A percentile compares a stretch with the other conserved stretches of the same genome.
phyloP scores from a whole-genome alignment of 2,888 invertebrate species.

The Chrysolina oricalcia region DNA sequence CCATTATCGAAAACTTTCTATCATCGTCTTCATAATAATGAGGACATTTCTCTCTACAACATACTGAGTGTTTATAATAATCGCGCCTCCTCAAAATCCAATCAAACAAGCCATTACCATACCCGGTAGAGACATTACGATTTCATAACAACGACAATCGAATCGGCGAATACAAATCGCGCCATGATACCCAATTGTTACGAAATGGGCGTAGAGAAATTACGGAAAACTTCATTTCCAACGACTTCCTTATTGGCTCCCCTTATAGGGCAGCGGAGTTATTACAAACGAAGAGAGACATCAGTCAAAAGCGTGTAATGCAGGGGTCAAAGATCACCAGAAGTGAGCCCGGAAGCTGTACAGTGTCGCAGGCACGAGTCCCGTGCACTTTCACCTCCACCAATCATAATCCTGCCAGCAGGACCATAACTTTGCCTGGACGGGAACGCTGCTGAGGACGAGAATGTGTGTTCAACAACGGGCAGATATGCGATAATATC shows the following conservation, averaged over 20 bases:
- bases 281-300: conserved; percentile 52
- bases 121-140: not conserved
- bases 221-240: conserved; percentile 53
- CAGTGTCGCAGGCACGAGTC: conserved; percentile 58
- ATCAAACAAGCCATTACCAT: conserved; percentile 3
- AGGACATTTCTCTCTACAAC: not conserved
- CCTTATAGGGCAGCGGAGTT: conserved; percentile 59
- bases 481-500: not conserved
- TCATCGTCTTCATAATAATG: no score
- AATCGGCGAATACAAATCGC: not conserved
- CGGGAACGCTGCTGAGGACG: not conserved
- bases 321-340: conserved; percentile 62
- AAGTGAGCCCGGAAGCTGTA: conserved; percentile 65
- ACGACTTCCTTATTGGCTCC: conserved; percentile 61
- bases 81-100: not conserved
- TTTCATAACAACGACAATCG: conserved; percentile 19
- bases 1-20: no score
- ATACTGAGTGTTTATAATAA: not conserved
- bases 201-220: conserved; percentile 31
- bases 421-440: conserved; percentile 43
- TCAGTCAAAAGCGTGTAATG: conserved; percentile 55
- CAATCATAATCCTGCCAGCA: conserved; percentile 50
- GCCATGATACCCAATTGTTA: conserved; percentile 25
- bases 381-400: conserved; percentile 63
- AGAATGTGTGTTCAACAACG: not conserved